Conservation (phyloP, 35 echinoderm and acorn worm genomes). For the Heliocidaris tuberculata region DNA sequence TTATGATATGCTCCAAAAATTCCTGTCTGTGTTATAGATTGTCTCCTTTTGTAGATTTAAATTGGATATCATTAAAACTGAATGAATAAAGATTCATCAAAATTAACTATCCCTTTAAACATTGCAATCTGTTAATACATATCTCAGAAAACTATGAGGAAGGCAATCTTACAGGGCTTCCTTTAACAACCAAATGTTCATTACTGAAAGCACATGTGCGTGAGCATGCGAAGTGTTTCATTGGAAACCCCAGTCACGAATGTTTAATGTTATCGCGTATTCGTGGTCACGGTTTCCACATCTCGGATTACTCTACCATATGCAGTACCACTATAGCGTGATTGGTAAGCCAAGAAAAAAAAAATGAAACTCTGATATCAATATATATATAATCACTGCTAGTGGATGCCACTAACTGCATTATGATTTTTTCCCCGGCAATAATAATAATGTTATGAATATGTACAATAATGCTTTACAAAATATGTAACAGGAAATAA, state of each 20-base stretch:
- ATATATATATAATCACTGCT: neutral
- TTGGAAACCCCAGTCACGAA: neutral
- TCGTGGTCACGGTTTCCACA: neutral
- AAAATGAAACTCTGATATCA: neutral
- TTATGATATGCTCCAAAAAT: too few species aligned
- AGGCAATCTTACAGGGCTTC: neutral
- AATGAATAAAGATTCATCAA: too few species aligned
- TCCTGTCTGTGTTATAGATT: too few species aligned
- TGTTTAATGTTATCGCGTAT: neutral
- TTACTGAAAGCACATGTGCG: neutral
- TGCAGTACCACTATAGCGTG: neutral
- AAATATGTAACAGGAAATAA: too few species aligned
- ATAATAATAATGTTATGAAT: too few species aligned
- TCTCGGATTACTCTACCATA: neutral
- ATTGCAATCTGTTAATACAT: neutral
- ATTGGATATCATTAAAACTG: too few species aligned
- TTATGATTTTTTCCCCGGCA: too few species aligned
- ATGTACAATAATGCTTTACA: too few species aligned
- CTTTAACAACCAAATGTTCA: neutral
- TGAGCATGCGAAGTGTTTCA: neutral
- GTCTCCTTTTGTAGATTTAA: too few species aligned
- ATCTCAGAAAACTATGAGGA: neutral
- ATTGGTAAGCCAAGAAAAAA: neutral
- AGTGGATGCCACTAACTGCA: neutral
- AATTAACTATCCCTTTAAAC: too few species aligned